Evolutionary conservation across 2,113 vertebrate genomes (phyloP).

Genomic region (Amphiprion ocellaris): DNA sequence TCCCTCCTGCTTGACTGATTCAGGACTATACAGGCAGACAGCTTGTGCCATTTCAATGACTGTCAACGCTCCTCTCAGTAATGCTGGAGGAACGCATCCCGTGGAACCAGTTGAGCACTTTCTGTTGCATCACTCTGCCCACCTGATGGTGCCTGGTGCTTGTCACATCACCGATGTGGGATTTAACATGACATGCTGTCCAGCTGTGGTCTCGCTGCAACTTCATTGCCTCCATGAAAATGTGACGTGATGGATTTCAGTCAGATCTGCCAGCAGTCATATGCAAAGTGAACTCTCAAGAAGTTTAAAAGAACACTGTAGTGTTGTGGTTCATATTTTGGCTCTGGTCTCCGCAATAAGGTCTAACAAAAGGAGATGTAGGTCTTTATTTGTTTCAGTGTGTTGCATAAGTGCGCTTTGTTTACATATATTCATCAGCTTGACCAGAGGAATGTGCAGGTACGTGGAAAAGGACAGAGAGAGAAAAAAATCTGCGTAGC

Average conservation of each 20-base stretch:
- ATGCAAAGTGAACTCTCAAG: conserved; percentile 1
- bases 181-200: conserved; percentile 46
- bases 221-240: conserved; percentile 22
- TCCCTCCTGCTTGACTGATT: conserved; percentile 67
- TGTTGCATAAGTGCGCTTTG: background rate
- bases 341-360: no score
- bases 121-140: conserved; percentile 71
- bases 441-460: background rate
- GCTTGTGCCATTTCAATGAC: conserved; percentile 71
- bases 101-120: conserved; percentile 78
- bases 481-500: no score
- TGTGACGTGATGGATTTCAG: conserved; percentile 36
- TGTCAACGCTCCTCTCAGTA: conserved; percentile 62
- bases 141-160: conserved; percentile 67
- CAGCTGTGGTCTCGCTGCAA: conserved; percentile 38
- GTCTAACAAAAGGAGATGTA: no score
- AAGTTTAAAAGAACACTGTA: background rate
- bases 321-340: background rate
- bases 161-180: conserved; percentile 48
- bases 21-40: conserved; percentile 65
- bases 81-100: conserved; percentile 64
- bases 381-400: no score
- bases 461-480: background rate
- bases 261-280: background rate
- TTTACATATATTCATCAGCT: no score